Evolutionary conservation across 30 jellyfish, hydroid and myxozoan genomes (phyloP), one percentile per base, ranked within the genome.

Genomic region (Catostylus mosaicus): DNA sequence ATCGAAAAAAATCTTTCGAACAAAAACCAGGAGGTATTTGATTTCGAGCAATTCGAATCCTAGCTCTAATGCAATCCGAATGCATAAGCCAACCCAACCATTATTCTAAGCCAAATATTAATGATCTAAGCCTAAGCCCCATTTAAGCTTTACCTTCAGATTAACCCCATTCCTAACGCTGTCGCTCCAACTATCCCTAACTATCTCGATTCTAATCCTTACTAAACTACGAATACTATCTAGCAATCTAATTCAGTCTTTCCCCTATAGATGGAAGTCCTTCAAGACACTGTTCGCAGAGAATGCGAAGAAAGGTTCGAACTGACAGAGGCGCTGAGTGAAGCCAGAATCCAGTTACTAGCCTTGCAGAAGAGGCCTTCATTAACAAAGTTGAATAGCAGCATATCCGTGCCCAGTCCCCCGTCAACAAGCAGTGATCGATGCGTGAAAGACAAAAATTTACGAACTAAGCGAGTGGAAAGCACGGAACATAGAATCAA

Each of bases 301-400:
- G 99, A 94, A 63, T 94, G 99, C 80, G 99, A 94, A 73, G 99
- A 94, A 65, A 59, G 99, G 18, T 83, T 67, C 52, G 99, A 94
- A 47, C 51, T 94, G 60, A 94, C 99, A 29, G 97, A 94, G 31
- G 90, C 97, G 16, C 86, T 94, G 29, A 54, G 96, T 61, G 90
- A 87, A 38, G 97, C 99, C 23, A 79, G 97, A 67, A 54, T 88
- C 34, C 90, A 88, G 54, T 83, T 94, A 19, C 92, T 94, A 0
- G 80, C 91, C 0, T 24, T 23, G 29, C 76, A 72, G 78, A 86
- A 54, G 29, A 50, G 47, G 32, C 10, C 75, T 5, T 33, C 68
- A 0, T 48, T 38, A 0, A 59, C 52, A 26, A 34, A 61, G 36
- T 19, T 40, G 54, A 70, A 38, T 43, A 35, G 32, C 64, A 54